Evolutionary conservation across 2,797 vertebrate species (phyloP), one percentile per base, ranked within the genome.

Genomic region (Danio tinwini): DNA sequence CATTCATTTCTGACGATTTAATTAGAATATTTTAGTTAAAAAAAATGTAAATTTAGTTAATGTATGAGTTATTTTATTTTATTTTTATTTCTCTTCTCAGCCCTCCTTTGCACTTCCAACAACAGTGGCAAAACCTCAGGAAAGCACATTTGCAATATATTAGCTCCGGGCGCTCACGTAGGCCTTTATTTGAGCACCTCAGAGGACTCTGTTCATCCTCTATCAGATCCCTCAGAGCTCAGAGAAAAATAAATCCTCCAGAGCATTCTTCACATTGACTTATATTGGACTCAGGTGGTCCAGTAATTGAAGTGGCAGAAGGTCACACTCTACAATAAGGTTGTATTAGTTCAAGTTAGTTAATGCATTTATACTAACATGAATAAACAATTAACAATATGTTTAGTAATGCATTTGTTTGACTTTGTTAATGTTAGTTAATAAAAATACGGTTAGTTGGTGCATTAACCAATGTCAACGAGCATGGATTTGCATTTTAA

Each of bases 281-380:
- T 4, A 7, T 29, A 1, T 45, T 44, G 47, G 55, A 16, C 47
- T 50, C 44, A 44, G 52, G 19, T 61, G 71, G 19, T 61, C 58
- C 47, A 19, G 55, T 21, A 50, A 53, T 7, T 53, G 19, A 65
- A 65, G 61, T 76, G 50, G 42, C 61, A 76, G 50, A 61, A 74
- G 71, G 56, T 17, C 37, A 45, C 42, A 49, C 21, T 49, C 71
- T 29, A 29, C 1, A 1, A 29, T 29, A 1, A 29, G 29, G 29
- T n/a, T n/a, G n/a, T 29, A 29, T 29, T 3, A 29, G n/a, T n/a
- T n/a, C n/a, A n/a, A n/a, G n/a, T n/a, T n/a, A n/a, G 29, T 29
- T 29, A 29, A 29, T 29, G 29, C 29, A 29, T 29, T 29, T 29
- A n/a, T n/a, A 29, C 29, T 29, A 29, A 29, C 29, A 29, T 29